Evolutionary conservation across 2,113 vertebrate species (phyloP).

Genomic region (Xiphophorus maculatus): DNA sequence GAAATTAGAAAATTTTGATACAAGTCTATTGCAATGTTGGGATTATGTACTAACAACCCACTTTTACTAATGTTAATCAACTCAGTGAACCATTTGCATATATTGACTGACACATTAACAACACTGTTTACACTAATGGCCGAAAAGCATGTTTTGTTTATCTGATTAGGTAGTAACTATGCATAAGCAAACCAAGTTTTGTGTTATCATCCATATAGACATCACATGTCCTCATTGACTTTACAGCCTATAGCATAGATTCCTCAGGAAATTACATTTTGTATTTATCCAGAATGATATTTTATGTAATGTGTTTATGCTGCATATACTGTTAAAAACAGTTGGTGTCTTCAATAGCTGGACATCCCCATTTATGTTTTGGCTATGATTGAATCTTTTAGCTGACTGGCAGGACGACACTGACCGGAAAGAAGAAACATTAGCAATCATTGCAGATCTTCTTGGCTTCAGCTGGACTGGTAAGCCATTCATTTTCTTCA

Average conservation of each 20-base stretch:
- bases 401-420: constrained; percentile 90
- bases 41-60: constrained; percentile 45
- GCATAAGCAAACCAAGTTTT: constrained; percentile 9
- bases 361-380: constrained; percentile 47
- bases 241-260: constrained; percentile 47
- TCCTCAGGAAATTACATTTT: constrained; percentile 11
- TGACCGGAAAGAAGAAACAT: constrained; percentile 90
- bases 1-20: constrained; percentile 54
- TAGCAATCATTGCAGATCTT: constrained; percentile 94
- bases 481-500: constrained; percentile 54
- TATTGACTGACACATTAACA: constrained; percentile 17
- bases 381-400: constrained; percentile 80
- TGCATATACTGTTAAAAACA: background rate
- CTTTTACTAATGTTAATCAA: constrained; percentile 55
- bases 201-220: constrained; percentile 45
- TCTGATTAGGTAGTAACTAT: constrained; percentile 30
- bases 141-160: constrained; percentile 18
- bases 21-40: background rate
- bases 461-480: constrained; percentile 99
- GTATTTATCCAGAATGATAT: background rate
- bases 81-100: background rate
- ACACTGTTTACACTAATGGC: constrained; percentile 27
- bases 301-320: constrained; percentile 13
- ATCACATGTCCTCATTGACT: constrained; percentile 41
- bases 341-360: background rate